Base-by-base conservation (phyloP, 53 echinoderm and acorn worm species). In the Crossaster papposus region DNA sequence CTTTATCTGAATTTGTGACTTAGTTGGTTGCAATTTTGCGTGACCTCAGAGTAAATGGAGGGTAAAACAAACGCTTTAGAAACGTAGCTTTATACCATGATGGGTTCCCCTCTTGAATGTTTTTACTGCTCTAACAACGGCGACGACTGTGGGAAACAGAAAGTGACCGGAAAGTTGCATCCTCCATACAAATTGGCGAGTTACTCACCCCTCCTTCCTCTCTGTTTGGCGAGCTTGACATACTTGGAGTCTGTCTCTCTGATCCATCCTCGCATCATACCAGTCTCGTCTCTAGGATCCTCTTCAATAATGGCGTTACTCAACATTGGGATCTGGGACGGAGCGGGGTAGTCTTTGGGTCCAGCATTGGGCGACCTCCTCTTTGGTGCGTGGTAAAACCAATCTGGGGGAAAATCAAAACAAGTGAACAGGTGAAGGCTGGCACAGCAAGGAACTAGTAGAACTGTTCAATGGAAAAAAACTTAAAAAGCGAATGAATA, bases 381-480 rank as follows among this genome's bases (percentile, higher is more conserved):
- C 20, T 90, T 88, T 50, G 97, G 97, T 30, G 95, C 97, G 89
- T 97, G 97, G 81, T 97, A 97, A 92, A 96, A 97, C 97, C 97
- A 97, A 77, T 97, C 97, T 97, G 81, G 31, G 72, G 29, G 51
- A 51, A 53, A 26, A 28, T 22, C 1, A 37, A n/a, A 36, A 36
- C 20, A 14, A 79, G 34, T n/a, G n/a, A n/a, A n/a, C n/a, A n/a
- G 22, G 14, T 75, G 8, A 75, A 70, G 23, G 24, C 24, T 10
- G 12, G 2, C n/a, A n/a, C n/a, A n/a, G n/a, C n/a, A n/a, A n/a
- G n/a, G n/a, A n/a, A n/a, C n/a, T n/a, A n/a, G n/a, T n/a, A n/a
- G n/a, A n/a, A n/a, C n/a, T n/a, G n/a, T n/a, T n/a, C n/a, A n/a
- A n/a, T n/a, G n/a, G n/a, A n/a, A n/a, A n/a, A n/a, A n/a, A n/a